phyloP scores from a whole-genome alignment of 2,888 invertebrate genomes.

The Norana najaformis region DNA sequence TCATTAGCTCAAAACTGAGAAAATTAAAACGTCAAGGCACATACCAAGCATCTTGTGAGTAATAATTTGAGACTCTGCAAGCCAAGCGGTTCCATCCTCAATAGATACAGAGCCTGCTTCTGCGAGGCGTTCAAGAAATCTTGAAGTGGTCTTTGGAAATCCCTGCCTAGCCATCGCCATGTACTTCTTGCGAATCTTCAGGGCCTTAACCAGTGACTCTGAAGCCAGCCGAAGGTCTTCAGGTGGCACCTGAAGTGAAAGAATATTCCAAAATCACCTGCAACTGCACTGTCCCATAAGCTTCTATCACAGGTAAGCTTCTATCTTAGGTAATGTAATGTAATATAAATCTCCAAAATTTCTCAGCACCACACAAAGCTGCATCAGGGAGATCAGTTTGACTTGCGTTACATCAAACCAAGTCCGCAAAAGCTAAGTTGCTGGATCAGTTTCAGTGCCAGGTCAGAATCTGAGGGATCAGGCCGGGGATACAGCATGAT shows the following conservation, averaged over 20 bases:
- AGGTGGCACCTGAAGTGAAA: conserved; percentile 76
- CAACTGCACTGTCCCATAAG: conserved; percentile 74
- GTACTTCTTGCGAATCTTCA: conserved; percentile 87
- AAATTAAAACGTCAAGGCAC: not conserved
- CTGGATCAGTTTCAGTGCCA: too few species aligned
- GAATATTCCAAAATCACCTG: conserved; percentile 68
- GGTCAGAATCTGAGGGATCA: too few species aligned
- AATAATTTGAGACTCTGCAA: not conserved
- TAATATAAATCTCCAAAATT: too few species aligned
- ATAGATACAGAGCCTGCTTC: not conserved
- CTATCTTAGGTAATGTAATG: too few species aligned
- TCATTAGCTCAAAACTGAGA: too few species aligned
- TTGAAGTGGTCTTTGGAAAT: conserved; percentile 80
- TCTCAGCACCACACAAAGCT: too few species aligned
- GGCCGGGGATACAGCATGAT: too few species aligned
- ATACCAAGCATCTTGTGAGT: not conserved
- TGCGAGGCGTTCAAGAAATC: conserved; percentile 72
- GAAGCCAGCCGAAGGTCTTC: conserved; percentile 92
- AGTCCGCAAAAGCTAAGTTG: too few species aligned
- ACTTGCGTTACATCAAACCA: too few species aligned
- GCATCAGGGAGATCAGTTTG: too few species aligned
- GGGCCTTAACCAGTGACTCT: conserved; percentile 82
- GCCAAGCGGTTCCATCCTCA: not conserved
- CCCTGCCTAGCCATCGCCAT: conserved; percentile 85
- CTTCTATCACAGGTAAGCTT: too few species aligned